Conservation (phyloP, 2,888 invertebrate genomes). For the Ormyrus pomaceus region DNA sequence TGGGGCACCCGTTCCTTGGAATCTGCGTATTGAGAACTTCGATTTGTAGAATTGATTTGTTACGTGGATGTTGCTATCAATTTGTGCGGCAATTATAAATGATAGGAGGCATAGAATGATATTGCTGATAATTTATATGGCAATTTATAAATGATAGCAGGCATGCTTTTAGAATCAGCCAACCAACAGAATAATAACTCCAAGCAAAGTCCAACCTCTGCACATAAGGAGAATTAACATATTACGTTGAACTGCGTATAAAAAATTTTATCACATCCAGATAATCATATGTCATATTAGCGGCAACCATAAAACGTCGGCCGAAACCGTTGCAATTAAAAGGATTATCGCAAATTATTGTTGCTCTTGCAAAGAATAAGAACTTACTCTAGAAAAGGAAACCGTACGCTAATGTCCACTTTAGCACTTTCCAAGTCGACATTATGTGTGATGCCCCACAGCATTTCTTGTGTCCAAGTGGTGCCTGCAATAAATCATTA, state of each 20-base stretch:
- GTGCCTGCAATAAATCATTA: constrained; percentile 20
- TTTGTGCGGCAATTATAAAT: neutral
- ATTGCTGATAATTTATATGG: neutral
- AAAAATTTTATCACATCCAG: too few relatives aligned
- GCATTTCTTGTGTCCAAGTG: constrained; percentile 49
- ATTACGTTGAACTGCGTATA: too few relatives aligned
- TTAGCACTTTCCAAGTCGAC: constrained; percentile 30
- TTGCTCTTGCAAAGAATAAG: too few relatives aligned
- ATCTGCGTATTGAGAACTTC: constrained; percentile 6
- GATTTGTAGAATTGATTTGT: neutral
- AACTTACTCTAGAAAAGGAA: constrained; percentile 42
- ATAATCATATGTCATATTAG: too few relatives aligned
- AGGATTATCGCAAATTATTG: too few relatives aligned
- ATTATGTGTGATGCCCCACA: constrained; percentile 42
- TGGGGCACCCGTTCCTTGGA: neutral
- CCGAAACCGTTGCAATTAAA: too few relatives aligned
- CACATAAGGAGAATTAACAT: too few relatives aligned
- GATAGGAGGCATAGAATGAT: neutral
- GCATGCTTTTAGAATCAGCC: too few relatives aligned
- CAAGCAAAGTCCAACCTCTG: too few relatives aligned
- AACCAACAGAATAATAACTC: too few relatives aligned
- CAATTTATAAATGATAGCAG: too few relatives aligned
- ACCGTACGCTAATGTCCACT: constrained; percentile 1
- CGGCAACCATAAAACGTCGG: too few relatives aligned
- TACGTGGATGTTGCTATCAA: neutral